Conservation (phyloP, 1,140 invertebrate genomes). For the Sitodiplosis mosellana region DNA sequence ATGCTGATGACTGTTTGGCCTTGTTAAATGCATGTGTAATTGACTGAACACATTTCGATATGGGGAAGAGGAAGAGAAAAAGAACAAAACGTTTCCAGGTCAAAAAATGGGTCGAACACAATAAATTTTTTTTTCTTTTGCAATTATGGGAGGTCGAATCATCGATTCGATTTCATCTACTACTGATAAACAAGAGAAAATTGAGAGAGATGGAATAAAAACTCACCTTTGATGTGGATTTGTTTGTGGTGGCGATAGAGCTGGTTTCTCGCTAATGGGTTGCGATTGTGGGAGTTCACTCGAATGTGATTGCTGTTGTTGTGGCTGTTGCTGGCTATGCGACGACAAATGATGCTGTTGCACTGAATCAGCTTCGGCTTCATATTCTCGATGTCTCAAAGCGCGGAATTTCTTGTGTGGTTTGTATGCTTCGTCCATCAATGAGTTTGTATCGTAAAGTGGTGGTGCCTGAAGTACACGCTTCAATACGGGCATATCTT, state of each 20-base stretch:
- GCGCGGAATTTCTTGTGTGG: constrained; percentile 88
- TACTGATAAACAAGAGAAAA: constrained; percentile 2
- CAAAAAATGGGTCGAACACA: too few relatives aligned
- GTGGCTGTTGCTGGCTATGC: constrained; percentile 5
- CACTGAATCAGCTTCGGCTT: constrained; percentile 37
- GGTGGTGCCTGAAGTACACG: constrained; percentile 80
- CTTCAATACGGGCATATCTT: constrained; percentile 87
- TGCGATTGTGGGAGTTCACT: too few relatives aligned
- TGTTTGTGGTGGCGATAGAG: constrained; percentile 14
- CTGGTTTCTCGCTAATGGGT: background rate
- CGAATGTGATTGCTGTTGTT: too few relatives aligned
- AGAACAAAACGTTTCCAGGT: background rate
- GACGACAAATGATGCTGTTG: constrained; percentile 1
- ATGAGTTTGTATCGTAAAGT: constrained; percentile 65
- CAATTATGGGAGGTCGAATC: too few relatives aligned
- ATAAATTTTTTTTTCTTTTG: too few relatives aligned
- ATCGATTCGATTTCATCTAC: background rate
- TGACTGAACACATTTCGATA: constrained; percentile 21
- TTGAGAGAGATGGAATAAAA: background rate
- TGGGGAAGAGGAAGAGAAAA: constrained; percentile 9
- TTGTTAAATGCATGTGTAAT: constrained; percentile 30
- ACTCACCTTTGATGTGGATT: constrained; percentile 1
- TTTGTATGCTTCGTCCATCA: constrained; percentile 89
- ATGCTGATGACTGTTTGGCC: constrained; percentile 9
- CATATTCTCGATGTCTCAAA: constrained; percentile 54